Evolutionary conservation across 1,140 invertebrate species (phyloP).

Genomic region (Drosophila jambulina): DNA sequence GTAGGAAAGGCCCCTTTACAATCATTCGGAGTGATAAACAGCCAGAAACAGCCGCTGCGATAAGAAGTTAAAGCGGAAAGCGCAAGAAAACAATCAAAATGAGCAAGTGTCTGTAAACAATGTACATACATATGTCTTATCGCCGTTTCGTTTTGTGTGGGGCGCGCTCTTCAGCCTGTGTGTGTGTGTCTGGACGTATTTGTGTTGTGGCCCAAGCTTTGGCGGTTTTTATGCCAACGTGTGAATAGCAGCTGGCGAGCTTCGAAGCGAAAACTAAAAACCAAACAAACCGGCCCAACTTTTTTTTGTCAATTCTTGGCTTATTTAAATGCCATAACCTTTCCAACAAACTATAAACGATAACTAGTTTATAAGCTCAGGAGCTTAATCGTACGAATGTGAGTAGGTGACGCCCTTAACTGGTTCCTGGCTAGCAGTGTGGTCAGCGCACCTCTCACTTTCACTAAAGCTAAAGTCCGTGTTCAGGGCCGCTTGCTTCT

Average conservation of each 20-base stretch:
- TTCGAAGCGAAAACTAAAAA: slow-evolving; percentile 44
- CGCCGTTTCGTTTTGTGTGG: slow-evolving; percentile 33
- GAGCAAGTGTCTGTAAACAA: slow-evolving; percentile 39
- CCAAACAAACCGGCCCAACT: slow-evolving; percentile 48
- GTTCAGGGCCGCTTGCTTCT: slow-evolving; percentile 49
- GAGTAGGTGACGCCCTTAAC: slow-evolving; percentile 43
- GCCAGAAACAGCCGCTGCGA: neutral
- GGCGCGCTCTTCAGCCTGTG: slow-evolving; percentile 14
- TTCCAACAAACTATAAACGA: slow-evolving; percentile 25
- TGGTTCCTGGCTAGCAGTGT: slow-evolving; percentile 42
- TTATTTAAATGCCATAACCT: slow-evolving; percentile 50
- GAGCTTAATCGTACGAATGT: slow-evolving; percentile 8
- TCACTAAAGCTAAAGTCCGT: slow-evolving; percentile 26
- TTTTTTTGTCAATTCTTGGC: slow-evolving; percentile 54
- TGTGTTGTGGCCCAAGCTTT: slow-evolving; percentile 25
- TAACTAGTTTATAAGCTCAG: slow-evolving; percentile 46
- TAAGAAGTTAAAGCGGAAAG: slow-evolving; percentile 21
- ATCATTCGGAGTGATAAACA: slow-evolving; percentile 40
- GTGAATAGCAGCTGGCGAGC: slow-evolving; percentile 31
- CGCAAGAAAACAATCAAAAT: slow-evolving; percentile 5
- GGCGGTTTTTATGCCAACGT: slow-evolving; percentile 40
- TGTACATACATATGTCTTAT: slow-evolving; percentile 30
- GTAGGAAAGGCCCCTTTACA: slow-evolving; percentile 26
- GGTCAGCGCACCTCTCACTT: slow-evolving; percentile 47
- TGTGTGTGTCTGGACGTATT: slow-evolving; percentile 13